phyloP scores from a whole-genome alignment of 2,113 vertebrate species.

The Bolborhynchus lineola region DNA sequence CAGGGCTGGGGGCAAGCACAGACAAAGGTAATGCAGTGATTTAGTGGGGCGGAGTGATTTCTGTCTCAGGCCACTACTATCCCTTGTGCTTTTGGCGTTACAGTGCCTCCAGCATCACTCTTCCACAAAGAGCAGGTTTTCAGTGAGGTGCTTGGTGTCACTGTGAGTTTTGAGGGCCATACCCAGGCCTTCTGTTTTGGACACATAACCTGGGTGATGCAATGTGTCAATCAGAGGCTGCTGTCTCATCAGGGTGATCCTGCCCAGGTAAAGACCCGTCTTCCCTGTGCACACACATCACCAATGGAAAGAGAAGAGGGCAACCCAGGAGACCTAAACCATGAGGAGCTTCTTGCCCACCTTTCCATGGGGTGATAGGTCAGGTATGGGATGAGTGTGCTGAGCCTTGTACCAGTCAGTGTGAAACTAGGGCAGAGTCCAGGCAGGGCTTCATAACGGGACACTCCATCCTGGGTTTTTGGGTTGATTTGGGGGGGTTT shows the following conservation, averaged over 20 bases:
- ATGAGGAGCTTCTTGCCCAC: background rate
- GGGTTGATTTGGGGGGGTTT: accelerated
- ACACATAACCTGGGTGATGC: accelerated
- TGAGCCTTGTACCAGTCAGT: background rate
- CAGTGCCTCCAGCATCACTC: accelerated
- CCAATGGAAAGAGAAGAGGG: background rate
- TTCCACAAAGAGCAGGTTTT: background rate
- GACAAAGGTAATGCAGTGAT: background rate
- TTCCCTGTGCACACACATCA: background rate
- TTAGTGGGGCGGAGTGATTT: background rate
- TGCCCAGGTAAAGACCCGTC: background rate
- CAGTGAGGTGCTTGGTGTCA: background rate
- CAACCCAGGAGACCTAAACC: background rate
- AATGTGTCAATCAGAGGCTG: background rate
- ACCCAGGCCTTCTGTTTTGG: background rate
- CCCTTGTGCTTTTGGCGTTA: background rate
- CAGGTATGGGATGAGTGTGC: background rate
- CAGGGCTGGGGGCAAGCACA: background rate
- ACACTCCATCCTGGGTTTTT: background rate
- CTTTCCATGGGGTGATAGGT: background rate
- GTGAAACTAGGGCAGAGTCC: background rate
- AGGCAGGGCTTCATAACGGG: background rate
- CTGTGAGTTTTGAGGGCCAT: background rate
- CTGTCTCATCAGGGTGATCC: background rate
- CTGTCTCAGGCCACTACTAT: background rate